Percentiles rank a stretch among this genome's conserved stretches.
Evolutionary conservation across 1,140 invertebrate species (phyloP).

Genomic region (Hermatobates lingyangjiaoensis): DNA sequence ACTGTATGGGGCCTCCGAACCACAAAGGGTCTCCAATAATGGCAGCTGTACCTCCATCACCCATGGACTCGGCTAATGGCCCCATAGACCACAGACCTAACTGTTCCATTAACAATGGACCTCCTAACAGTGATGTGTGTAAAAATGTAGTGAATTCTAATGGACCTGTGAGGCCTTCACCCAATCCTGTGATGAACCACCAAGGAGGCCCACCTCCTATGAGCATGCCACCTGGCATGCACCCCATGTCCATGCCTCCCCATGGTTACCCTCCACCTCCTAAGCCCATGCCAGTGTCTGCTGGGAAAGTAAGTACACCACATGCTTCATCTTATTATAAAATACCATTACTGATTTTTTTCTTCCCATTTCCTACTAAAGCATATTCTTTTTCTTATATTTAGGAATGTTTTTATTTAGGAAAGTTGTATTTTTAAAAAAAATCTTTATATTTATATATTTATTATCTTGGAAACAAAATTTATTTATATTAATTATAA

Average conservation of each 20-base stretch:
- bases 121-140: conserved; percentile 15
- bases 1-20: conserved; percentile 14
- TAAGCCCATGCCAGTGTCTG: conserved; percentile 70
- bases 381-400: too few species aligned
- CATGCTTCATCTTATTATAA: too few species aligned
- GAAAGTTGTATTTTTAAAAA: too few species aligned
- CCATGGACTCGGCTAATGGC: conserved; percentile 20
- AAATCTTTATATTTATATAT: too few species aligned
- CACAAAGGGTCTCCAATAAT: conserved; percentile 18
- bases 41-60: conserved; percentile 17
- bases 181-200: conserved; percentile 19
- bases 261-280: conserved; percentile 19
- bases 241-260: conserved; percentile 15
- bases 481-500: too few species aligned
- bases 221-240: conserved; percentile 28
- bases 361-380: too few species aligned
- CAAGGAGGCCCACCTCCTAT: conserved; percentile 23
- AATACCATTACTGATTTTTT: too few species aligned
- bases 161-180: conserved; percentile 5
- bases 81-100: conserved; percentile 22
- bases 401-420: too few species aligned
- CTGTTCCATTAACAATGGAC: conserved; percentile 28
- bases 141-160: conserved; percentile 10
- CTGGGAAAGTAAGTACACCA: conserved; percentile 47
- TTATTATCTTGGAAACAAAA: too few species aligned